Evolutionary conservation across 2,888 invertebrate species (phyloP).

Genomic region (Nomada ruficornis): DNA sequence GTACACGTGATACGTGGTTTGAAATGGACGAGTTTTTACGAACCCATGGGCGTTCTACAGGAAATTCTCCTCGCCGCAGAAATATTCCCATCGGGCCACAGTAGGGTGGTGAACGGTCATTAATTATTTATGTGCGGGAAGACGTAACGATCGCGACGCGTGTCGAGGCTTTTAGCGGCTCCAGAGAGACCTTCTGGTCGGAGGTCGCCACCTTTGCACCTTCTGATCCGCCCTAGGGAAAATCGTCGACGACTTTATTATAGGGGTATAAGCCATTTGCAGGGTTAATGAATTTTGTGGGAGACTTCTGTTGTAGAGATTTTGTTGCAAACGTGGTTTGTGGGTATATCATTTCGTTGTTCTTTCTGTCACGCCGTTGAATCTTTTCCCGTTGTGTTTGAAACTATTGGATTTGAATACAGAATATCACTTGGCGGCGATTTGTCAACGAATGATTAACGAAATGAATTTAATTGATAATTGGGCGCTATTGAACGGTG

Average conservation of each 20-base stretch:
- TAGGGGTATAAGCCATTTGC: neutral
- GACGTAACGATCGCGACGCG: conserved; percentile 69
- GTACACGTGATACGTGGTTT: too few relatives aligned
- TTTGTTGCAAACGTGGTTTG: too few relatives aligned
- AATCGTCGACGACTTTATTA: conserved; percentile 63
- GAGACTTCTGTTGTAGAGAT: too few relatives aligned
- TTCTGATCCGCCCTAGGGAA: conserved; percentile 41
- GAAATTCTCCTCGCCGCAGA: conserved; percentile 20
- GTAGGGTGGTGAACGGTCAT: conserved; percentile 65
- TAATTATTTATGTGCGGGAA: conserved; percentile 74
- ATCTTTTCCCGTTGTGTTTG: too few relatives aligned
- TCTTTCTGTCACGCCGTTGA: too few relatives aligned
- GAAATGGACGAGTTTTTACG: conserved; percentile 59
- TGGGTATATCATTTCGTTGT: too few relatives aligned
- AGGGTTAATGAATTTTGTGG: neutral
- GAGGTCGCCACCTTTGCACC: conserved; percentile 62
- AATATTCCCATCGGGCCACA: conserved; percentile 64
- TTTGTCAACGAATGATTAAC: neutral
- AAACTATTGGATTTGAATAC: too few relatives aligned
- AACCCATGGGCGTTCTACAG: conserved; percentile 29
- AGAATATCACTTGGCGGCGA: too few relatives aligned
- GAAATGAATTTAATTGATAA: neutral
- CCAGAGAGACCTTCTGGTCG: conserved; percentile 37
- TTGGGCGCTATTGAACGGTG: neutral
- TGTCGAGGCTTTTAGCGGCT: conserved; percentile 67